Evolutionary conservation across 2,888 invertebrate genomes (phyloP).

Genomic region (Vesta saturnalis): DNA sequence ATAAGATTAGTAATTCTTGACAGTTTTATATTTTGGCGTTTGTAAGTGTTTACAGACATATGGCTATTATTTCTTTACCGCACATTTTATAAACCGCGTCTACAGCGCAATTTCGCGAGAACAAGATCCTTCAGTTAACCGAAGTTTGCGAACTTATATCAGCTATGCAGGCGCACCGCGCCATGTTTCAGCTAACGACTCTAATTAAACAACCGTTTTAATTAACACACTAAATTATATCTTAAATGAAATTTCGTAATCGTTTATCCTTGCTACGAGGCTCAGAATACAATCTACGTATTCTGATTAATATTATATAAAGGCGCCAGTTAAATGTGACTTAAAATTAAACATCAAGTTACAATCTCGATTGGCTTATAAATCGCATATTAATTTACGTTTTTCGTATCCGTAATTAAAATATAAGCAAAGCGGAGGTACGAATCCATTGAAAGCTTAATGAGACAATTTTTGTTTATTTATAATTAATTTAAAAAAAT

Average conservation of each 20-base stretch:
- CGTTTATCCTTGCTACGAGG: slow-evolving; percentile 54
- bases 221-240: slow-evolving; percentile 65
- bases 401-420: no score
- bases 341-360: slow-evolving; percentile 26
- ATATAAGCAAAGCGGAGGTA: no score
- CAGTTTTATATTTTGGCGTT: slow-evolving; percentile 21
- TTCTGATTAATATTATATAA: slow-evolving; percentile 38
- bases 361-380: not conserved
- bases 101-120: slow-evolving; percentile 48
- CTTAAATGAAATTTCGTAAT: slow-evolving; percentile 63
- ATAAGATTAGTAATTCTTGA: slow-evolving; percentile 6
- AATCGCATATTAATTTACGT: no score
- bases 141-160: slow-evolving; percentile 60
- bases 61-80: slow-evolving; percentile 46
- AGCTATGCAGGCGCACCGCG: slow-evolving; percentile 58
- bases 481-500: no score
- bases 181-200: slow-evolving; percentile 60
- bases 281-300: slow-evolving; percentile 34
- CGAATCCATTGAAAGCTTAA: no score
- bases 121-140: slow-evolving; percentile 56
- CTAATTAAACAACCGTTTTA: slow-evolving; percentile 66
- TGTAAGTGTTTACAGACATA: slow-evolving; percentile 35
- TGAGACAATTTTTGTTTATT: no score
- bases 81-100: slow-evolving; percentile 51
- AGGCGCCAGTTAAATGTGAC: slow-evolving; percentile 28